Percentiles rank a stretch among this genome's conserved stretches.
phyloP scores from a whole-genome alignment of 2,888 invertebrate genomes.

The Ornithoptera alexandrae region DNA sequence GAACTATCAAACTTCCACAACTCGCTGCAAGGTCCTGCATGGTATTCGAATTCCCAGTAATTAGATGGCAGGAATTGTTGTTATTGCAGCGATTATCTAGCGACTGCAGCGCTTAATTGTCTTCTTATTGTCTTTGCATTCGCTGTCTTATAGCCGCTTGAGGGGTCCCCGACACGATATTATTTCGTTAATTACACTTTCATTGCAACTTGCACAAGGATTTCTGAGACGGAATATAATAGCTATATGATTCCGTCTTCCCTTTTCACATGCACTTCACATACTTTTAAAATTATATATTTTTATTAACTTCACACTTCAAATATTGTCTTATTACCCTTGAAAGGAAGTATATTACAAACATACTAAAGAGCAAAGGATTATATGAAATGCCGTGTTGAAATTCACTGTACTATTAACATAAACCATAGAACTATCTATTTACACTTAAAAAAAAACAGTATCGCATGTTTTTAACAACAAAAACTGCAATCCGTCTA shows the following conservation, averaged over 20 bases:
- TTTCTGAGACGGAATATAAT: constrained; percentile 10
- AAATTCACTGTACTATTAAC: no score
- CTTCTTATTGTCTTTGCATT: constrained; percentile 52
- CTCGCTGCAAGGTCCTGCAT: constrained; percentile 13
- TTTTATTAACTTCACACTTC: no score
- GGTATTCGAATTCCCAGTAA: constrained; percentile 48
- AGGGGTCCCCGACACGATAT: constrained; percentile 40
- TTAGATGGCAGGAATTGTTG: constrained; percentile 66
- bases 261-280: background rate
- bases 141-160: constrained; percentile 37
- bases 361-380: no score
- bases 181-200: constrained; percentile 43
- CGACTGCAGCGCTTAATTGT: constrained; percentile 51
- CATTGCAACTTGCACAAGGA: constrained; percentile 33
- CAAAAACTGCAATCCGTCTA: constrained; percentile 34
- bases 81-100: constrained; percentile 60
- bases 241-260: constrained; percentile 5
- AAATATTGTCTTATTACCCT: no score
- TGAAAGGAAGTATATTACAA: no score
- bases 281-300: background rate
- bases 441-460: no score
- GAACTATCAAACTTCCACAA: constrained; percentile 28
- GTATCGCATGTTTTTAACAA: constrained; percentile 31
- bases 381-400: no score
- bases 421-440: no score